These are phyloP conservation scores for Lepidochrysops patricia DNA, from an alignment of 2,888 invertebrate genomes.

Conservation along the genomic window DNA sequence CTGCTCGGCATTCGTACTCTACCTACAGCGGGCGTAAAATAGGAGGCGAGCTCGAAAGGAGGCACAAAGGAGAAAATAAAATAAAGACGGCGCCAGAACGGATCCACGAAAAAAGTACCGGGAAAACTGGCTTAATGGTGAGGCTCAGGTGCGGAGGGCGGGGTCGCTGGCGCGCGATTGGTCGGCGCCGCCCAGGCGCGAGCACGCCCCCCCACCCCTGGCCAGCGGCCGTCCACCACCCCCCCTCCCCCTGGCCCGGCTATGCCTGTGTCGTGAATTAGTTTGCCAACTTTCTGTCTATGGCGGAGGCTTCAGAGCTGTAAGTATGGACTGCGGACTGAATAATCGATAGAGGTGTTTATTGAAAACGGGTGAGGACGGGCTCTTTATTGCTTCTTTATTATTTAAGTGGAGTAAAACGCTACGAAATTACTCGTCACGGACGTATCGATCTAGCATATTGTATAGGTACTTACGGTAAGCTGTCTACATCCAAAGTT, in stretches of 20 bases:
- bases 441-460: neutral
- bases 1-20: conserved; percentile 72
- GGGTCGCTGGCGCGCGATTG: conserved; percentile 65
- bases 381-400: conserved; percentile 71
- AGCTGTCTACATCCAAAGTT: neutral
- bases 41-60: conserved; percentile 69
- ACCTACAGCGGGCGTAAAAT: conserved; percentile 71
- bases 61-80: conserved; percentile 73
- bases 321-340: conserved; percentile 71
- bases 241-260: conserved; percentile 62
- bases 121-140: conserved; percentile 68
- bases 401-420: conserved; percentile 53
- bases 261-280: conserved; percentile 75
- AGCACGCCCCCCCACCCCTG: conserved; percentile 55
- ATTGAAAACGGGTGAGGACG: conserved; percentile 73
- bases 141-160: conserved; percentile 72
- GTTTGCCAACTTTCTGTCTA: conserved; percentile 74
- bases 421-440: neutral
- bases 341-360: conserved; percentile 76
- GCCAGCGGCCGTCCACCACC: conserved; percentile 68
- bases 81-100: conserved; percentile 72
- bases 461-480: neutral
- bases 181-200: conserved; percentile 67
- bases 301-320: conserved; percentile 68
- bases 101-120: conserved; percentile 71